Percentiles rank a stretch among this genome's conserved stretches.
Conservation (phyloP, 2,113 vertebrate species). For the Petaurus breviceps region DNA sequence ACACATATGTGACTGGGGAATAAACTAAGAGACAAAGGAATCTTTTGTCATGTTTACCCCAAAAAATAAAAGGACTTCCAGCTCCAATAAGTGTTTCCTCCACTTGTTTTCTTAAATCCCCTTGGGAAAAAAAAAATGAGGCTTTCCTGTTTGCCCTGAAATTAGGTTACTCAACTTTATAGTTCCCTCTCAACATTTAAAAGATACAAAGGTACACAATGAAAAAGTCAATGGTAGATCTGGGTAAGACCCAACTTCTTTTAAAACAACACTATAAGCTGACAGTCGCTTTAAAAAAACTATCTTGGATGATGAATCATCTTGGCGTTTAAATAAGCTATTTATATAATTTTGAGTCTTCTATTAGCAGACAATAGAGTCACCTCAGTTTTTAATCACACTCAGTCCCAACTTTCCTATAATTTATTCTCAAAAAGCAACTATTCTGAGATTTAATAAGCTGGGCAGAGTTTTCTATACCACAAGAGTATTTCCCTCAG, state of each 20-base stretch:
- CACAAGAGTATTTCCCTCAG: neutral
- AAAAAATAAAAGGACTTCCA: neutral
- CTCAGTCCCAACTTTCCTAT: neutral
- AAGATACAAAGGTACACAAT: neutral
- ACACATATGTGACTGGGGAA: neutral
- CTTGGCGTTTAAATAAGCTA: neutral
- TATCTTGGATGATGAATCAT: neutral
- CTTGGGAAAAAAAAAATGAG: neutral
- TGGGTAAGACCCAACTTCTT: neutral
- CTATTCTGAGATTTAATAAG: conserved; percentile 10
- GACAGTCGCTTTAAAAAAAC: neutral
- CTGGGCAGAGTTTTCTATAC: neutral
- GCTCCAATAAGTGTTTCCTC: neutral
- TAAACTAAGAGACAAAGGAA: neutral
- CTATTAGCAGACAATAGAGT: neutral
- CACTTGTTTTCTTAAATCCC: conserved; percentile 2
- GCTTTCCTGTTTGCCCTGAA: neutral
- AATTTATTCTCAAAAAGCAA: neutral
- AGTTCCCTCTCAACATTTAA: neutral
- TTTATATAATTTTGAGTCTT: conserved; percentile 1
- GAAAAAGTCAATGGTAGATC: neutral
- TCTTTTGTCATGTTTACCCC: neutral
- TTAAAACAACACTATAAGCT: neutral
- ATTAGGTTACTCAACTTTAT: neutral
- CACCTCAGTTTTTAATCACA: neutral